These are phyloP conservation scores for Bucco capensis DNA, from an alignment of 2,113 vertebrate species.

Conservation along the genomic window DNA sequence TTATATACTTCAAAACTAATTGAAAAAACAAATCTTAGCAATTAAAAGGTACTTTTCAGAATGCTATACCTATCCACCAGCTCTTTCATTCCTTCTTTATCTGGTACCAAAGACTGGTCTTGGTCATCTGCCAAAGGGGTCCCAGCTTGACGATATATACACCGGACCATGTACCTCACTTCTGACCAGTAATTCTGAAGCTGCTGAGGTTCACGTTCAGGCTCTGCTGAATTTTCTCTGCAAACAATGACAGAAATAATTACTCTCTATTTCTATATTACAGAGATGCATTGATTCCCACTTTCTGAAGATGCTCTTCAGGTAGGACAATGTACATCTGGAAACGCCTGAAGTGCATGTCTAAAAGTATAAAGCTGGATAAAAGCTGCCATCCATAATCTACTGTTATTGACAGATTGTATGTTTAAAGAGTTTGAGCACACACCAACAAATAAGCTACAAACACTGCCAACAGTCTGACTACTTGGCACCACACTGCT, in stretches of 20 bases:
- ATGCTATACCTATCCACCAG: conserved; percentile 89
- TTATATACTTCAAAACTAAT: not conserved
- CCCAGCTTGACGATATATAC: conserved; percentile 94
- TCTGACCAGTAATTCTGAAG: conserved; percentile 98
- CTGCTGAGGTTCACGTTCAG: conserved; percentile 92
- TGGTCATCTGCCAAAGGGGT: conserved; percentile 92
- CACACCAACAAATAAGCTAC: not conserved
- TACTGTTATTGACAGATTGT: not conserved
- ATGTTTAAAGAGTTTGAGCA: not conserved
- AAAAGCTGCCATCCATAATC: not conserved
- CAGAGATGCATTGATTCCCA: not conserved
- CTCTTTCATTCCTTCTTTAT: conserved; percentile 94
- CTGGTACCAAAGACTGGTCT: conserved; percentile 88
- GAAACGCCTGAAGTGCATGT: not conserved
- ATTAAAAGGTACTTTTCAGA: not conserved
- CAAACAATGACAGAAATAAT: not conserved
- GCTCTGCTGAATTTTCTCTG: conserved; percentile 90
- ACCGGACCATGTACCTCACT: conserved; percentile 93
- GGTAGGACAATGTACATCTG: not conserved
- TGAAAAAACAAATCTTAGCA: not conserved
- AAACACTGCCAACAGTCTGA: not conserved
- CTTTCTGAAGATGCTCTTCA: not conserved
- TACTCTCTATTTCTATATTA: not conserved
- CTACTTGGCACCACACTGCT: not conserved
- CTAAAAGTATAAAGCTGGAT: not conserved